phyloP scores from a whole-genome alignment of 2,797 vertebrate genomes.

The Astyanax mexicanus region DNA sequence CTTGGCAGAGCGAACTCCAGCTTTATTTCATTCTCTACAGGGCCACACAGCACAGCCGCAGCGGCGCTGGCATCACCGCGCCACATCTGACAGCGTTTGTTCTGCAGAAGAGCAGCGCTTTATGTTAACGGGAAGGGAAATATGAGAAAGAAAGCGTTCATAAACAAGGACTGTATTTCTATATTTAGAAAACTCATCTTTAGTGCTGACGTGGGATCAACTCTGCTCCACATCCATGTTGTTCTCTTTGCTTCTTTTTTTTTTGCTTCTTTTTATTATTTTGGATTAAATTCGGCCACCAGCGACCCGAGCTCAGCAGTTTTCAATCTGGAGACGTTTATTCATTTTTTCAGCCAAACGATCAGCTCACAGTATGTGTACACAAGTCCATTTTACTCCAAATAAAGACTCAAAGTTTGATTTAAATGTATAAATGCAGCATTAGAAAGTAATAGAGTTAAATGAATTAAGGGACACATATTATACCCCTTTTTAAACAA shows the following conservation, averaged over 20 bases:
- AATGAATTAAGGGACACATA: too few relatives aligned
- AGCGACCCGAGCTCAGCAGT: too few relatives aligned
- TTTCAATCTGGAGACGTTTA: too few relatives aligned
- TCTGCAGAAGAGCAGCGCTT: neutral
- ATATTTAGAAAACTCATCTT: neutral
- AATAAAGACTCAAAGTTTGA: too few relatives aligned
- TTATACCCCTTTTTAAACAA: too few relatives aligned
- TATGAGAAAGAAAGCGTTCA: neutral
- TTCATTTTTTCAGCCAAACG: too few relatives aligned
- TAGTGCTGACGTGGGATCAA: neutral
- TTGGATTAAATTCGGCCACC: neutral
- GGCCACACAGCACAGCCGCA: neutral
- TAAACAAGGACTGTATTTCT: neutral
- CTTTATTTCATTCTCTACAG: neutral
- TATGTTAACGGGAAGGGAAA: constrained; percentile 12
- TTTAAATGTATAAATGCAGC: too few relatives aligned
- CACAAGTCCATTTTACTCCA: too few relatives aligned
- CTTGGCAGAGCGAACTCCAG: neutral
- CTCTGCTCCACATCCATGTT: neutral
- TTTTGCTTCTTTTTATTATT: neutral
- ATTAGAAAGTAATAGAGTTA: too few relatives aligned
- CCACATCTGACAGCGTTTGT: constrained; percentile 21
- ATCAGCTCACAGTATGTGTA: too few relatives aligned
- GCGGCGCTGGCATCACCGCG: neutral
- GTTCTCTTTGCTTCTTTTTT: too few relatives aligned